A percentile compares a stretch with the other conserved stretches of the same genome.
Evolutionary conservation across 2,113 vertebrate species (phyloP).

Genomic region (Megalops atlanticus): DNA sequence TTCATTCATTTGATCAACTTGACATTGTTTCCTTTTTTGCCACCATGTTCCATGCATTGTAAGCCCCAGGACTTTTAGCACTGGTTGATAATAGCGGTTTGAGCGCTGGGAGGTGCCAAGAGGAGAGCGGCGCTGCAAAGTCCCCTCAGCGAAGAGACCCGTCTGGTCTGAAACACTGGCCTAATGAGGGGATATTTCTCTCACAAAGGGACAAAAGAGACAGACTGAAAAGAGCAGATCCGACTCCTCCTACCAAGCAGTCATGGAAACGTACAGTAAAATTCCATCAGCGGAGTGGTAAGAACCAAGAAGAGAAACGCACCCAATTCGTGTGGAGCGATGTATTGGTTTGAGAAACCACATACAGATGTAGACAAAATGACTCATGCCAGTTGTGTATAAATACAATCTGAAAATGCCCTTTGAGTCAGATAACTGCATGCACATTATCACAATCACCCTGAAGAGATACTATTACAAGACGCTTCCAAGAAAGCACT

Average conservation of each 20-base stretch:
- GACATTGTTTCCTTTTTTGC: constrained; percentile 46
- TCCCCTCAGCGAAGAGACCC: constrained; percentile 63
- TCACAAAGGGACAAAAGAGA: constrained; percentile 65
- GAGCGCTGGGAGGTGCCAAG: constrained; percentile 38
- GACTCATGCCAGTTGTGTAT: neutral
- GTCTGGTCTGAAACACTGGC: constrained; percentile 56
- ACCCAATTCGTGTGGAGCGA: constrained; percentile 10
- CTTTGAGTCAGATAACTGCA: neutral
- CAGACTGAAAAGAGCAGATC: constrained; percentile 58
- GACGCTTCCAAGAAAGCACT: neutral
- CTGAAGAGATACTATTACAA: neutral
- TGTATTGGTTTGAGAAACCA: constrained; percentile 22
- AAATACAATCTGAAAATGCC: neutral
- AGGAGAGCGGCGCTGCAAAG: constrained; percentile 54
- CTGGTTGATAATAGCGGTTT: constrained; percentile 3
- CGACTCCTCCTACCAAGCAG: constrained; percentile 55
- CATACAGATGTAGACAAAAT: constrained; percentile 2
- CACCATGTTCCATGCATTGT: constrained; percentile 54
- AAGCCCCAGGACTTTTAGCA: constrained; percentile 3
- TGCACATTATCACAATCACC: neutral
- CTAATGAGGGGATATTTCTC: constrained; percentile 69
- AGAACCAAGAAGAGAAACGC: constrained; percentile 37
- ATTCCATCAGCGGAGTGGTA: constrained; percentile 58
- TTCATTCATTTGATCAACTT: constrained; percentile 59
- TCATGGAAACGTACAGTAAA: constrained; percentile 58